Percentiles rank a stretch among this genome's conserved stretches.
Conservation (phyloP, 2,888 invertebrate species). For the Amiota mariae region DNA sequence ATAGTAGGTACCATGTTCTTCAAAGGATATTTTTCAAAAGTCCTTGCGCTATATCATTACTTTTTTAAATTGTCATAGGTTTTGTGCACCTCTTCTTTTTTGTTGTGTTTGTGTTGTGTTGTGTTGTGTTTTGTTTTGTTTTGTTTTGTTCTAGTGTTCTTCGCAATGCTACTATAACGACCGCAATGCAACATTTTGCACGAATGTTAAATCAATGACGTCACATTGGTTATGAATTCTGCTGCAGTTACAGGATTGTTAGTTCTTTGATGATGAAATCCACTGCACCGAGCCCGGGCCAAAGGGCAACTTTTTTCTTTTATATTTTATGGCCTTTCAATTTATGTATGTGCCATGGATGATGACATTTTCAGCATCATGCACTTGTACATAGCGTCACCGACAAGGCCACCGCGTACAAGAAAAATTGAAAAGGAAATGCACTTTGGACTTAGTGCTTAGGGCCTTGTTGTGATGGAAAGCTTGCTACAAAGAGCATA, state of each 20-base stretch:
- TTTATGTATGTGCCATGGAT: slow-evolving; percentile 2
- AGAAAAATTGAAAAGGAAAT: background rate
- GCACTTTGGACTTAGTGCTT: too few relatives aligned
- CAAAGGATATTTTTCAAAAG: too few relatives aligned
- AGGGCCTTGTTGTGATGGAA: too few relatives aligned
- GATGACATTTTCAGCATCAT: slow-evolving; percentile 7
- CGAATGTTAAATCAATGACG: slow-evolving; percentile 23
- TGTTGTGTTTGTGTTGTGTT: too few relatives aligned
- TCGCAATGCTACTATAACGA: background rate
- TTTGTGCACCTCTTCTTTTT: too few relatives aligned
- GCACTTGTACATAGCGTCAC: background rate
- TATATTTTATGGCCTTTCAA: background rate
- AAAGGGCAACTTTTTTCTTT: background rate
- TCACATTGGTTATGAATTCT: slow-evolving; percentile 5
- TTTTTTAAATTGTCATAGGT: too few relatives aligned
- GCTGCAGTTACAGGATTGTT: background rate
- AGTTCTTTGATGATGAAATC: background rate
- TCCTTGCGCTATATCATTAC: too few relatives aligned
- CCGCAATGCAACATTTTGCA: slow-evolving; percentile 19
- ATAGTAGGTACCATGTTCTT: too few relatives aligned
- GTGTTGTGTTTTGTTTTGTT: slow-evolving; percentile 1
- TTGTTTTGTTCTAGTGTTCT: background rate
- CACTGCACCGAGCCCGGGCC: too few relatives aligned
- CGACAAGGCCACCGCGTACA: slow-evolving; percentile 13
- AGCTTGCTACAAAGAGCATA: too few relatives aligned